phyloP scores from a whole-genome alignment of 2,113 vertebrate genomes.

The Ceratotherium simum region DNA sequence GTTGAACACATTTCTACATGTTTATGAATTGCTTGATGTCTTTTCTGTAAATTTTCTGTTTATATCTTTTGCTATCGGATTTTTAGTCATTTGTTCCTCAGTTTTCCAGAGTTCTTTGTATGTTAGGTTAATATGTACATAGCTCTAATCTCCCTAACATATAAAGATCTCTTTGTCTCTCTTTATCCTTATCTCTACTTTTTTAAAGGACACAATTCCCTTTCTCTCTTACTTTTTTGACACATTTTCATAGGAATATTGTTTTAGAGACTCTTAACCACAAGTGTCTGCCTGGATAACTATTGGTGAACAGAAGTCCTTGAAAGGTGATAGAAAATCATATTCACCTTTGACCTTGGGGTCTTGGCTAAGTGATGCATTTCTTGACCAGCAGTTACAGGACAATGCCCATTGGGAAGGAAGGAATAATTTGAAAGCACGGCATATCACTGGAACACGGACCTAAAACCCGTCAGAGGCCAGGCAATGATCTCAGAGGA shows the following conservation, averaged over 20 bases:
- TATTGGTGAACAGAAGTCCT: not conserved
- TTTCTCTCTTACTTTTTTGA: not conserved
- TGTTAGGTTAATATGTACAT: not conserved
- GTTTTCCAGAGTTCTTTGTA: not conserved
- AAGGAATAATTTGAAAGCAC: not conserved
- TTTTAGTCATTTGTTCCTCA: not conserved
- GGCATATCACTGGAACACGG: not conserved
- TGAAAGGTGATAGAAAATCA: not conserved
- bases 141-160: not conserved
- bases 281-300: not conserved
- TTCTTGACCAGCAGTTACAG: not conserved
- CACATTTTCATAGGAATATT: not conserved
- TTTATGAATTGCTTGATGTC: not conserved
- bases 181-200: not conserved
- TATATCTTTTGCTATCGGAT: not conserved
- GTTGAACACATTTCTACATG: not conserved
- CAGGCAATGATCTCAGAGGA: not conserved
- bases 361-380: not conserved
- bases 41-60: not conserved
- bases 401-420: not conserved
- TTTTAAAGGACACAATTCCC: not conserved
- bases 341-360: not conserved
- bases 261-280: conserved; percentile 15
- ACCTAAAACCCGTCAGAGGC: not conserved
- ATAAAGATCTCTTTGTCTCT: not conserved